Percentiles rank a stretch among this genome's conserved stretches.
These are phyloP conservation scores for Pangasius larnaudii DNA, from an alignment of 2,797 vertebrate species.

Conservation along the genomic window DNA sequence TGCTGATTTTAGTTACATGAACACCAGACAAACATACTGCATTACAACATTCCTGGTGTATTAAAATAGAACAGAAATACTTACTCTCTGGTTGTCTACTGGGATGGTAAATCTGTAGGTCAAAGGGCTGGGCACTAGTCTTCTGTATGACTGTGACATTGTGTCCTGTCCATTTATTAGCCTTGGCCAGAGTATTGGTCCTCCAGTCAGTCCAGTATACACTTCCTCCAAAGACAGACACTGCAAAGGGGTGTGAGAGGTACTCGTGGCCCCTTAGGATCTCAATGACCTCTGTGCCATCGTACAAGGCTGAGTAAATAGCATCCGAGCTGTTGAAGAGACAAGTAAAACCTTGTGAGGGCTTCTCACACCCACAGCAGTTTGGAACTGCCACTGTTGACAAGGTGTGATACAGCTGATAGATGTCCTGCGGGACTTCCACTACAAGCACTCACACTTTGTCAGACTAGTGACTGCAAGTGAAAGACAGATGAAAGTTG, in stretches of 20 bases:
- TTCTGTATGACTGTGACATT: slow-evolving; percentile 99
- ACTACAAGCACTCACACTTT: slow-evolving; percentile 38
- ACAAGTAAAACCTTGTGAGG: slow-evolving; percentile 52
- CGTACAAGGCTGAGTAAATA: slow-evolving; percentile 96
- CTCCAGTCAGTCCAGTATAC: slow-evolving; percentile 99
- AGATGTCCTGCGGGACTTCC: slow-evolving; percentile 39
- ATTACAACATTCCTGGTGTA: background rate
- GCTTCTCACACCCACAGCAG: slow-evolving; percentile 27
- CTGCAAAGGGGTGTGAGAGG: slow-evolving; percentile 96
- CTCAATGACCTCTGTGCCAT: slow-evolving; percentile 91
- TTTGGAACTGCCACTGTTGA: slow-evolving; percentile 31
- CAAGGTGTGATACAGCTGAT: slow-evolving; percentile 27
- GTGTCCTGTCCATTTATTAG: slow-evolving; percentile 96
- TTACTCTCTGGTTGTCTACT: slow-evolving; percentile 94
- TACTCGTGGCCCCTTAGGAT: slow-evolving; percentile 95
- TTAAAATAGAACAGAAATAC: background rate
- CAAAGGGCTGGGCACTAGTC: slow-evolving; percentile 98
- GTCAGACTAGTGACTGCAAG: slow-evolving; percentile 36
- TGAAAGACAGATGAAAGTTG: slow-evolving; percentile 35
- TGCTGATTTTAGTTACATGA: background rate
- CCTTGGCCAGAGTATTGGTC: slow-evolving; percentile 94
- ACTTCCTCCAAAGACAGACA: slow-evolving; percentile 93
- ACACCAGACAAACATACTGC: background rate
- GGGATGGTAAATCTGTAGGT: slow-evolving; percentile 96
- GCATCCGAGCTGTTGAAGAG: slow-evolving; percentile 89